Evolutionary conservation across 2,113 vertebrate species (phyloP).

Genomic region (Camarhynchus parvulus): DNA sequence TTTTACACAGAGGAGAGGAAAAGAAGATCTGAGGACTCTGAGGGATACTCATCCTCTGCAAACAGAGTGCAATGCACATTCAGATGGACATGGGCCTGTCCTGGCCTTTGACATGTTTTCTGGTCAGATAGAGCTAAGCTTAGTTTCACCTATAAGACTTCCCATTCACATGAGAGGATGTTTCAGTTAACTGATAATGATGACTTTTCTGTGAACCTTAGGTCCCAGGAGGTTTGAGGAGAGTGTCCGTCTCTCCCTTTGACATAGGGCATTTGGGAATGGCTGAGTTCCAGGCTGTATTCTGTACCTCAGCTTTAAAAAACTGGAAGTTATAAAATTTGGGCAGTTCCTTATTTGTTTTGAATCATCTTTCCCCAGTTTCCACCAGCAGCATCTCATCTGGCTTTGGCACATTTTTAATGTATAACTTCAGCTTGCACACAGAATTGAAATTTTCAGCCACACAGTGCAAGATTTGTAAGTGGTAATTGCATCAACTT

Average conservation of each 20-base stretch:
- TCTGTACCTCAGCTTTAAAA: not conserved
- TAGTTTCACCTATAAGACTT: not conserved
- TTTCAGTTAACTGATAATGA: not conserved
- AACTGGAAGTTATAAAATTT: not conserved
- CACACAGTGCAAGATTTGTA: not conserved
- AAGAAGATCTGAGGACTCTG: not conserved
- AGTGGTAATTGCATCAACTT: conserved; percentile 64
- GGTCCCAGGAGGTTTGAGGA: not conserved
- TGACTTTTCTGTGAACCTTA: not conserved
- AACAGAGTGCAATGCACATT: not conserved
- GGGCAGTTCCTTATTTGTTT: not conserved
- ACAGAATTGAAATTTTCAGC: conserved; percentile 46
- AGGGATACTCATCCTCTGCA: not conserved
- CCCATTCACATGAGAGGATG: not conserved
- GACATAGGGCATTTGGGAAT: not conserved
- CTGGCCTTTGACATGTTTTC: not conserved
- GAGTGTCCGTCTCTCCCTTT: not conserved
- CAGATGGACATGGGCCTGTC: not conserved
- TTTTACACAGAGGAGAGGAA: not conserved
- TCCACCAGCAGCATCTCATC: not conserved
- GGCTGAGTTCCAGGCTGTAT: not conserved
- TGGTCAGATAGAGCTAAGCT: not conserved
- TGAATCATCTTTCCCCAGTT: not conserved
- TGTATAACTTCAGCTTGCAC: not conserved
- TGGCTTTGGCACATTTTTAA: not conserved